Percentiles rank a stretch among this genome's conserved stretches.
phyloP scores from a whole-genome alignment of 2,797 vertebrate genomes.

The Spondyliosoma cantharus region DNA sequence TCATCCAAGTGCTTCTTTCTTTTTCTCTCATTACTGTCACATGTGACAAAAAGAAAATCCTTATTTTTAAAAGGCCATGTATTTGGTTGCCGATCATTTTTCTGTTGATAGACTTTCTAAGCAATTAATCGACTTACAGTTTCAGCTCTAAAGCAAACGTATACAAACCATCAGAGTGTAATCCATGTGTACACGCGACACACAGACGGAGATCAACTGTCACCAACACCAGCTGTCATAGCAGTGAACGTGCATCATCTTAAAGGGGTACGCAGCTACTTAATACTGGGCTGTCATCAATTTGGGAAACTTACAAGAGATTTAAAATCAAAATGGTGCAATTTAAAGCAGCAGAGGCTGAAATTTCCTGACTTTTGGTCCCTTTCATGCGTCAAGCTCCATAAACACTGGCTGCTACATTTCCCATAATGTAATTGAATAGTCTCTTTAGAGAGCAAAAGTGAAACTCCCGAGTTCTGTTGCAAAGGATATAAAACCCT shows the following conservation, averaged over 20 bases:
- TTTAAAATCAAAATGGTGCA: not conserved
- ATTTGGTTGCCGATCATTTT: not conserved
- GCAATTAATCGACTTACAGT: not conserved
- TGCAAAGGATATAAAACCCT: not conserved
- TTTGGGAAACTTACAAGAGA: not conserved
- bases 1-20: not conserved
- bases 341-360: not conserved
- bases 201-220: not conserved
- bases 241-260: not conserved
- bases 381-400: not conserved
- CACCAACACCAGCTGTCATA: not conserved
- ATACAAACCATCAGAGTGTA: not conserved
- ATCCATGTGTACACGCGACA: not conserved
- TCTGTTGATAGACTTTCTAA: not conserved
- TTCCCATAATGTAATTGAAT: not conserved
- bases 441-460: not conserved
- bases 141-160: not conserved
- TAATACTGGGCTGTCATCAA: not conserved
- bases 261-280: not conserved
- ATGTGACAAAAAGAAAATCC: not conserved
- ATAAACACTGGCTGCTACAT: not conserved
- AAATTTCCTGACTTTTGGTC: not conserved
- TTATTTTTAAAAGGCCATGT: not conserved
- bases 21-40: too few relatives aligned
- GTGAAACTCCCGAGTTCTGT: not conserved